Evolutionary conservation across 2,888 invertebrate species (phyloP).

Genomic region (Plemyria rubiginata): DNA sequence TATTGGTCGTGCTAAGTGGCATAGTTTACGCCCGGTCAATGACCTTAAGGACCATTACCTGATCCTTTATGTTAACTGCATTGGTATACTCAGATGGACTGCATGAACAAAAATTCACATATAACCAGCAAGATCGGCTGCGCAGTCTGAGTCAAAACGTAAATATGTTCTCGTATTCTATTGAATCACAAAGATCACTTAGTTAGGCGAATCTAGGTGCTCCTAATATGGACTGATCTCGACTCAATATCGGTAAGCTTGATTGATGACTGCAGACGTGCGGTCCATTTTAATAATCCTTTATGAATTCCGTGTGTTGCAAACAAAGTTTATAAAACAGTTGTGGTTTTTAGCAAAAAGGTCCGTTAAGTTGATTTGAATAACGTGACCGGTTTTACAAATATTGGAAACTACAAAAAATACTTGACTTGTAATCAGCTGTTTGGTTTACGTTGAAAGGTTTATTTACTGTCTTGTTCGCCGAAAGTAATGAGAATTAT

Average conservation of each 20-base stretch:
- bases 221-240: no score
- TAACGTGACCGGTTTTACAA: slow-evolving; percentile 21
- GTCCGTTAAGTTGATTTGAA: slow-evolving; percentile 22
- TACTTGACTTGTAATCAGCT: slow-evolving; percentile 16
- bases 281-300: not conserved
- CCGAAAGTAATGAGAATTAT: no score
- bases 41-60: slow-evolving; percentile 33
- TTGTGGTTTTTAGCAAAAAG: slow-evolving; percentile 21
- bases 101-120: not conserved
- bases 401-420: slow-evolving; percentile 23
- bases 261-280: not conserved
- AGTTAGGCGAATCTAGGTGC: no score
- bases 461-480: no score
- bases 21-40: slow-evolving; percentile 31
- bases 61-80: slow-evolving; percentile 26
- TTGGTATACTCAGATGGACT: not conserved
- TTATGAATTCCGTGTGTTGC: not conserved
- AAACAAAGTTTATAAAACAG: slow-evolving; percentile 23
- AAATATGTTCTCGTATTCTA: no score
- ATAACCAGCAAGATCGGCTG: no score
- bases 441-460: not conserved
- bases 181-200: no score
- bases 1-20: slow-evolving; percentile 38
- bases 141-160: no score
- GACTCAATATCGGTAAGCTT: no score